Evolutionary conservation across 2,113 vertebrate species (phyloP), one percentile per base, ranked within the genome.

Genomic region (Aldabrachelys gigantea): DNA sequence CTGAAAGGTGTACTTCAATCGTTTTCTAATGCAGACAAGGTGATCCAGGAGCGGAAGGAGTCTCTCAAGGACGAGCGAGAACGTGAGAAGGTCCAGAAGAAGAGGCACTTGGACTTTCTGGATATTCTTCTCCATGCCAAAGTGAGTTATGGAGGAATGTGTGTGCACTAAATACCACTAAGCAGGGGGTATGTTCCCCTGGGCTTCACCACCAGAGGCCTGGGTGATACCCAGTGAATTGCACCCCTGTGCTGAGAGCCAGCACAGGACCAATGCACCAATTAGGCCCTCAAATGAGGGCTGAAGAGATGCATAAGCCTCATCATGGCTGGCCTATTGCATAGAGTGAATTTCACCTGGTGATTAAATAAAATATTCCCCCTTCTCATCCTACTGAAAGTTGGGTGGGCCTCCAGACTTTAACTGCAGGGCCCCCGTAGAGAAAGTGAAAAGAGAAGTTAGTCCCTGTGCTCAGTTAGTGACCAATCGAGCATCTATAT

Each of bases 61-160:
- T 96, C 83, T 13, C 97, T 99, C 5, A 98, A 98, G 86, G 49
- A 98, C 4, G 98, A 98, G 29, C 93, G 1, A 3, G 98, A 99
- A 44, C 96, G 98, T 84, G 98, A 98, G 10, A 98, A 97, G 75
- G 86, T 98, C 78, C 97, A 97, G 82, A 96, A 96, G 57, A 99
- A 98, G 96, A 98, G 98, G 88, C 96, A 98, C 97, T 56, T 99
- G 96, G 99, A 99, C 95, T 99, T 99, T 92, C 95, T 99, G 91
- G 99, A 99, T 93, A 99, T 99, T 80, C 98, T 99, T 38, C 98
- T 99, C 22, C 98, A 97, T 91, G 98, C 99, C 85, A 98, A 95
- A 97, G 99, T 99, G 97, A 97, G 98, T 98, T n/a, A 14, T 0
- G 1, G 47, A 21, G 10, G 44, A 22, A 35, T 44, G 3, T 5